Base-by-base conservation (phyloP, 2,888 invertebrate genomes). In the Synanthedon andrenaeformis region DNA sequence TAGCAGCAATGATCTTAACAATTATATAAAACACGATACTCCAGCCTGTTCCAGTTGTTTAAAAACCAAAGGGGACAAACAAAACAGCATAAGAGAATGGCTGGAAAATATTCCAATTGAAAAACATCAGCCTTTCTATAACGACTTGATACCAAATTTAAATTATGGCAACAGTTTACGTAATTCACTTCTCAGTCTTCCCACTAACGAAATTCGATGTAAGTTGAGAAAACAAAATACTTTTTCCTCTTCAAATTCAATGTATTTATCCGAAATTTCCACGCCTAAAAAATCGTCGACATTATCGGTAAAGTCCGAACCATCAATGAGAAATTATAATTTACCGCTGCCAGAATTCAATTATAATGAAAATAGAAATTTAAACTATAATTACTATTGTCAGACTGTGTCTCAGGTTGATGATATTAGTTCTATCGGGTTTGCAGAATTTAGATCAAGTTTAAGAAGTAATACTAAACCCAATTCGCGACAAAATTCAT, bases 81-180 rank as follows among this genome's bases (percentile, higher is more conserved):
- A 93, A 66, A 90, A 89, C 61, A 93, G 91, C 69, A 94, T 94
- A 51, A 87, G 92, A 57, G 91, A 92, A 73, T 94, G 94, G 94
- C 73, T 94, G 48, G 93, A 93, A 76, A 91, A 92, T 61, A 92
- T 94, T 52, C 92, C 93, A 45, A 72, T 72, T 54, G 68, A 65
- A 17, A 85, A 86, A 64, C 78, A 79, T 59, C 63, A 66, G 56
- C 55, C 64, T 10, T 60, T 72, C 3, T 74, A 76, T 57, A 78
- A 67, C 52, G 82, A 83, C 11, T 67, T 70, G 51, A 54, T 69
- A 53, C 63, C 70, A 51, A 73, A 69, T 54, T 49, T 66, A 53
- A 75, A 62, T 59, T 71, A 72, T 10, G 45, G 14, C 58, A 74
- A 69, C 51, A 65, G 71, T 53, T 62, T 80, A 53, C 69, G 76